Evolutionary conservation across 2,888 invertebrate genomes (phyloP).

Genomic region (Agrotis ipsilon): DNA sequence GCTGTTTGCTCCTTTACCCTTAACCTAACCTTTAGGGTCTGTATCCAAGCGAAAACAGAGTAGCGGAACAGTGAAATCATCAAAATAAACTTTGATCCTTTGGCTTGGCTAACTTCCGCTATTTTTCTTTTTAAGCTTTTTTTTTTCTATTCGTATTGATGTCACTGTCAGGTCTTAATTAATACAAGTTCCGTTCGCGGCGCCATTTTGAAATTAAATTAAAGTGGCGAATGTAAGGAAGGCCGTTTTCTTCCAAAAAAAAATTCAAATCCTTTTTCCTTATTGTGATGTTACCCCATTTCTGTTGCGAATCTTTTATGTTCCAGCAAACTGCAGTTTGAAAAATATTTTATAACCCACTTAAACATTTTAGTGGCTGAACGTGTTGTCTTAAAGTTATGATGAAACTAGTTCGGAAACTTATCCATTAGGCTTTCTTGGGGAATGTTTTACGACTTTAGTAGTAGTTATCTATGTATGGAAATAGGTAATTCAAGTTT

Average conservation of each 20-base stretch:
- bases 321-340: conserved; percentile 28
- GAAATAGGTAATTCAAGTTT: neutral
- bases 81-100: neutral
- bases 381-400: conserved; percentile 42
- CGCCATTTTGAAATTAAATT: no score
- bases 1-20: conserved; percentile 89
- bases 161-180: no score
- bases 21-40: conserved; percentile 79
- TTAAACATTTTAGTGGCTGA: conserved; percentile 33
- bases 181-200: no score
- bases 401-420: conserved; percentile 47
- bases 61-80: conserved; percentile 37
- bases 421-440: conserved; percentile 40
- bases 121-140: no score
- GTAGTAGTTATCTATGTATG: neutral
- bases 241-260: no score
- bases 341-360: conserved; percentile 43
- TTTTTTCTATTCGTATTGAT: no score
- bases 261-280: neutral
- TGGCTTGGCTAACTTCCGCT: no score
- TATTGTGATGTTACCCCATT: conserved; percentile 4
- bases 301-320: conserved; percentile 23
- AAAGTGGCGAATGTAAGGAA: no score
- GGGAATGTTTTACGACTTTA: conserved; percentile 23
- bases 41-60: conserved; percentile 60